Percentiles rank a stretch among this genome's conserved stretches.
Conservation (phyloP, 2,113 vertebrate species). For the Cyanoderma ruficeps region DNA sequence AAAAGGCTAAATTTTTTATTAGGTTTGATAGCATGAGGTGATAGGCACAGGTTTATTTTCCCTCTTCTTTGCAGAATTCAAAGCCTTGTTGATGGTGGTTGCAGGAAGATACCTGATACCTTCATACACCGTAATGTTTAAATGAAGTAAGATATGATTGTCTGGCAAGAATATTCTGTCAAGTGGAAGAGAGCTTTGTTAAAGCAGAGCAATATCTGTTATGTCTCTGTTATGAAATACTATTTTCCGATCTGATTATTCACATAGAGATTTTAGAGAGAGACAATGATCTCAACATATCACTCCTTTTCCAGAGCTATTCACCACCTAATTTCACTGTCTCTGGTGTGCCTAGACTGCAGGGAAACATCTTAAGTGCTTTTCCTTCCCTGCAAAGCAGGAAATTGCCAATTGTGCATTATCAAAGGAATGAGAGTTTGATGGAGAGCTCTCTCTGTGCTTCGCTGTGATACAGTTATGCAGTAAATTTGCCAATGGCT, state of each 20-base stretch:
- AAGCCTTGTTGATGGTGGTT: not conserved
- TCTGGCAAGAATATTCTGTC: not conserved
- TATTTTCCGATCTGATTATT: not conserved
- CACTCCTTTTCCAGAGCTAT: not conserved
- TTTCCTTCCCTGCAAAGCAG: not conserved
- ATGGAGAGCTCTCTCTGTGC: not conserved
- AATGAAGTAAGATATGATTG: not conserved
- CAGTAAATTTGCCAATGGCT: not conserved
- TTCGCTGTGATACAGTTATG: not conserved
- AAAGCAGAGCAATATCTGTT: not conserved
- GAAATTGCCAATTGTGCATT: not conserved
- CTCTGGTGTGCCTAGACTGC: not conserved
- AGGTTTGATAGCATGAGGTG: not conserved
- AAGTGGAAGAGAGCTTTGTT: not conserved
- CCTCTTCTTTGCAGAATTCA: not conserved
- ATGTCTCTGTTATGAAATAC: not conserved
- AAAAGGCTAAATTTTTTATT: not conserved
- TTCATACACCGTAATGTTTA: not conserved
- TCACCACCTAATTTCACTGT: not conserved
- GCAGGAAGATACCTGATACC: not conserved
- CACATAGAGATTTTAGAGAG: not conserved
- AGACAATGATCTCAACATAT: not conserved
- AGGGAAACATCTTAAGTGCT: not conserved
- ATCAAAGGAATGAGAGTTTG: not conserved
- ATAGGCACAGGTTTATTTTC: not conserved